These are phyloP conservation scores for Hemicrepidius hirtus DNA, from an alignment of 2,888 invertebrate genomes.

Conservation along the genomic window DNA sequence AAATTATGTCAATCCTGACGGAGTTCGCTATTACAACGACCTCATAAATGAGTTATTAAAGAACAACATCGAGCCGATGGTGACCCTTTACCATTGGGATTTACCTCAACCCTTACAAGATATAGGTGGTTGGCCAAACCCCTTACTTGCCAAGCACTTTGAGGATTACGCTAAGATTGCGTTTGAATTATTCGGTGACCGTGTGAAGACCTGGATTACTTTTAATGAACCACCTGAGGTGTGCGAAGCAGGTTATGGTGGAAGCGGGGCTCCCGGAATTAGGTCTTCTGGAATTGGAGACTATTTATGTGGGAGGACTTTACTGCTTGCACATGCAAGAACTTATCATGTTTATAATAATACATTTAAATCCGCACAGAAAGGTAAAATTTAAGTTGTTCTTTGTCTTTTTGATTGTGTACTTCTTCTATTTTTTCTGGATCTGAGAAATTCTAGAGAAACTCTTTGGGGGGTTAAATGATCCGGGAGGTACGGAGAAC, in stretches of 20 bases:
- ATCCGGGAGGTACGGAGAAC: too few relatives aligned
- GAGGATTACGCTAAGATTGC: constrained; percentile 76
- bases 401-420: too few relatives aligned
- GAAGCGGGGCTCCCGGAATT: constrained; percentile 72
- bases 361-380: constrained; percentile 69
- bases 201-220: constrained; percentile 74
- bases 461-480: too few relatives aligned
- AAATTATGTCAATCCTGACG: constrained; percentile 76
- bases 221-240: constrained; percentile 73
- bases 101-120: constrained; percentile 77
- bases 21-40: constrained; percentile 78
- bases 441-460: too few relatives aligned
- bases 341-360: constrained; percentile 77
- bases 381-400: too few relatives aligned
- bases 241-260: constrained; percentile 66
- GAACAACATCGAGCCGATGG: constrained; percentile 75
- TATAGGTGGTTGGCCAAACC: constrained; percentile 78
- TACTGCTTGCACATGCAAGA: constrained; percentile 79
- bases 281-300: constrained; percentile 74
- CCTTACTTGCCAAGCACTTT: constrained; percentile 76
- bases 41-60: constrained; percentile 75
- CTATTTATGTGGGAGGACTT: constrained; percentile 79
- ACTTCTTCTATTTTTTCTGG: too few relatives aligned
- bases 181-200: constrained; percentile 64
- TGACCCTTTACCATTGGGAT: constrained; percentile 81